phyloP scores from a whole-genome alignment of 2,797 vertebrate genomes.

The Heliangelus exortis region DNA sequence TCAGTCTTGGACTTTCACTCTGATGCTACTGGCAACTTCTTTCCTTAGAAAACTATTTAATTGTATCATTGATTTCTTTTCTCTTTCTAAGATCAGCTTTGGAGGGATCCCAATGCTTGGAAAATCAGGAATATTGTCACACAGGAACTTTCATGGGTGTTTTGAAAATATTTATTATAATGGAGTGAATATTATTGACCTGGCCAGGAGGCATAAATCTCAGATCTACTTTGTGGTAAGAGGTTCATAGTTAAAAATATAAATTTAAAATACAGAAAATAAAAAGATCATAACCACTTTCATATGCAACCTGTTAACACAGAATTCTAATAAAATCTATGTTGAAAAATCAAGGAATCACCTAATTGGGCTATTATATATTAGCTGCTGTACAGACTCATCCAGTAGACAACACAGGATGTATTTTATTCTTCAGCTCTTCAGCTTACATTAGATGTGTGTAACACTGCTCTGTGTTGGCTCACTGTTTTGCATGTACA shows the following conservation, averaged over 20 bases:
- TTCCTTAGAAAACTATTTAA: slow-evolving; percentile 76
- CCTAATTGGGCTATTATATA: background rate
- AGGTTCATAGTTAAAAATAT: background rate
- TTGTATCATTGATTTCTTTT: slow-evolving; percentile 80
- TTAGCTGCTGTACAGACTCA: background rate
- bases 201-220: slow-evolving; percentile 81
- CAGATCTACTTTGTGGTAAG: slow-evolving; percentile 86
- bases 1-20: background rate
- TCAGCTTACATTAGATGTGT: background rate
- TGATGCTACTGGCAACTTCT: background rate
- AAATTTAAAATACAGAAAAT: background rate
- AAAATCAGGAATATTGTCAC: slow-evolving; percentile 78
- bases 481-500: background rate
- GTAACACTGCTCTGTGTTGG: background rate
- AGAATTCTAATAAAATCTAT: background rate
- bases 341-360: background rate
- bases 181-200: slow-evolving; percentile 85
- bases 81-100: slow-evolving; percentile 91
- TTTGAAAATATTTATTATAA: slow-evolving; percentile 93
- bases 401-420: background rate
- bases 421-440: background rate
- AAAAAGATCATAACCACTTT: background rate
- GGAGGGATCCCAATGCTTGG: slow-evolving; percentile 83
- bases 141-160: slow-evolving; percentile 89
- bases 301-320: background rate